Percentiles rank a stretch among this genome's conserved stretches.
phyloP scores from a whole-genome alignment of 2,113 vertebrate species.

The Phalacrocorax aristotelis region DNA sequence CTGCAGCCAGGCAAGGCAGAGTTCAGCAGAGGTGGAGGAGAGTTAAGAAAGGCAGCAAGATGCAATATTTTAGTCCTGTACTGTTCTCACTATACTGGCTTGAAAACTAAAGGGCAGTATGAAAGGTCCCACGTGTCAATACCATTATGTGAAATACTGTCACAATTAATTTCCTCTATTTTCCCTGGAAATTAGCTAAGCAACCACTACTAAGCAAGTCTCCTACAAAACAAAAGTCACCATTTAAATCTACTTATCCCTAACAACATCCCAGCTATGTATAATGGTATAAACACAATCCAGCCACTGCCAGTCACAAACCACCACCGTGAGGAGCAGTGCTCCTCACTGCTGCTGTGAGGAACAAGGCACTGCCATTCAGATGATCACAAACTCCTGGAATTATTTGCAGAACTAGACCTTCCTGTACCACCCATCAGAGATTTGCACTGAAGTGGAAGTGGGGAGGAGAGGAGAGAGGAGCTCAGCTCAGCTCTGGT shows the following conservation, averaged over 20 bases:
- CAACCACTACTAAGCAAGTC: background rate
- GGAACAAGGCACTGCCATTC: background rate
- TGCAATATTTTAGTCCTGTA: background rate
- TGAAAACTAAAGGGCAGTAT: background rate
- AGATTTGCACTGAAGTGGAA: background rate
- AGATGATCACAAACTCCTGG: background rate
- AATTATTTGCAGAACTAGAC: background rate
- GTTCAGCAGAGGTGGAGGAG: background rate
- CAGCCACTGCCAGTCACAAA: background rate
- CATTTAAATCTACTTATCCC: background rate
- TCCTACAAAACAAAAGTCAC: background rate
- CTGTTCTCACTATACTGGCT: background rate
- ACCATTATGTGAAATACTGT: background rate
- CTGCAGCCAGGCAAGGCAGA: background rate
- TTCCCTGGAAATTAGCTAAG: background rate
- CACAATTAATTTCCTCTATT: background rate
- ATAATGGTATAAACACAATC: accelerated
- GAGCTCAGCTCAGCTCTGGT: background rate
- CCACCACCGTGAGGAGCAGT: background rate
- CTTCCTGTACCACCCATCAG: background rate
- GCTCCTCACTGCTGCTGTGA: background rate
- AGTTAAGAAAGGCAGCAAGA: background rate
- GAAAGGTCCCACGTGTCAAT: background rate
- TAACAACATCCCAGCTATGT: background rate
- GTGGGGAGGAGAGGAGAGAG: background rate